Percentiles rank a stretch among this genome's conserved stretches.
Conservation (phyloP, 2,888 invertebrate species). For the Unio pictorum region DNA sequence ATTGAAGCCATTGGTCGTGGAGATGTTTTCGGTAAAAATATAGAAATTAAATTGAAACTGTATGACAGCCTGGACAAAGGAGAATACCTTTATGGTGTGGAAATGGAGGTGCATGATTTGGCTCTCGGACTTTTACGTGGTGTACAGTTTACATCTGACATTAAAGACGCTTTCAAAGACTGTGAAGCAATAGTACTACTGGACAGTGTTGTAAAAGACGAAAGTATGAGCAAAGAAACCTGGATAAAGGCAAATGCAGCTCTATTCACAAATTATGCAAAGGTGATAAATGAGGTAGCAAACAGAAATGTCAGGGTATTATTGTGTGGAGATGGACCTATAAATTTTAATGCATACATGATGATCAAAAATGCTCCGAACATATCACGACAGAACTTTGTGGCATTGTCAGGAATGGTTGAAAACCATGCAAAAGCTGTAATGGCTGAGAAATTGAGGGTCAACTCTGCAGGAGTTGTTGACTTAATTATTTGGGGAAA, state of each 20-base stretch:
- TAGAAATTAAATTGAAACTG: constrained; percentile 60
- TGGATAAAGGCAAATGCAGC: constrained; percentile 59
- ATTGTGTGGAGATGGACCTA: constrained; percentile 61
- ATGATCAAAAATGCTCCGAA: constrained; percentile 61
- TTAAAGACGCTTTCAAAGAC: constrained; percentile 56
- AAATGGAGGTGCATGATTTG: constrained; percentile 66
- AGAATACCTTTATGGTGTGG: constrained; percentile 51
- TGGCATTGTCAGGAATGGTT: constrained; percentile 57
- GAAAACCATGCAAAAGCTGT: constrained; percentile 67
- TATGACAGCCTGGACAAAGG: constrained; percentile 45
- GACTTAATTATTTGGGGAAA: constrained; percentile 70
- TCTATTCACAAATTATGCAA: constrained; percentile 57
- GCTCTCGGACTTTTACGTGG: constrained; percentile 53
- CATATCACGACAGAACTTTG: constrained; percentile 61
- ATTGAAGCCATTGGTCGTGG: constrained; percentile 57
- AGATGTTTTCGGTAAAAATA: constrained; percentile 58
- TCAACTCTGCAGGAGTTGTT: constrained; percentile 65
- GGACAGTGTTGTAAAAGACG: constrained; percentile 45
- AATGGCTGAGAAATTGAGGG: constrained; percentile 58
- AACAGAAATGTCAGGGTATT: constrained; percentile 61
- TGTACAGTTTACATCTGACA: constrained; percentile 46
- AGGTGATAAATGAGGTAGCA: constrained; percentile 55
- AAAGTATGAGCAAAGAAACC: constrained; percentile 41
- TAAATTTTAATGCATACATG: constrained; percentile 65
- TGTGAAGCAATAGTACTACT: constrained; percentile 60